phyloP scores from a whole-genome alignment of 2,888 invertebrate species.

The Harpalus rufipes region DNA sequence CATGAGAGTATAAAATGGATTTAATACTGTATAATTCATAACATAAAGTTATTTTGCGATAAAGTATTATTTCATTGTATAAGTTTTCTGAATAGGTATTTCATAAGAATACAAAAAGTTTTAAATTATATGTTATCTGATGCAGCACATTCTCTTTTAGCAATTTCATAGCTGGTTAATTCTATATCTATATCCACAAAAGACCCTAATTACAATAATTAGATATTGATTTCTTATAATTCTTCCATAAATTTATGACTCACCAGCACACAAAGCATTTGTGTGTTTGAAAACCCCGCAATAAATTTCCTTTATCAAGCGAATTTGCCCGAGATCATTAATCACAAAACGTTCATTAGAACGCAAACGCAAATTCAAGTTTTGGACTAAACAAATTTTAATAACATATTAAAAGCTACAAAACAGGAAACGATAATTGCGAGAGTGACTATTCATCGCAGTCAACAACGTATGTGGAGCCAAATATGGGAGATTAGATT shows the following conservation, averaged over 20 bases:
- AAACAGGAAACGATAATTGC: conserved; percentile 43
- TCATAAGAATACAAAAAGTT: no score
- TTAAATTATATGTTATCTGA: no score
- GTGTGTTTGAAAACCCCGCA: conserved; percentile 8
- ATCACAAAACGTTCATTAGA: conserved; percentile 36
- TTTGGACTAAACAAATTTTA: conserved; percentile 38
- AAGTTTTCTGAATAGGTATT: no score
- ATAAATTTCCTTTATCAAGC: conserved; percentile 23
- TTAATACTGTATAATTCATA: no score
- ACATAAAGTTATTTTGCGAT: no score
- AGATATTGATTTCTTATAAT: conserved; percentile 14
- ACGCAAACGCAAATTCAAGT: conserved; percentile 3
- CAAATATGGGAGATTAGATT: conserved; percentile 37
- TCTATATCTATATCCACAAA: background rate
- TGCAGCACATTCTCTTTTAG: no score
- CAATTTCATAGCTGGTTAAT: background rate
- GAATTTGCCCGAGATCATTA: conserved; percentile 1
- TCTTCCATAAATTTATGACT: background rate
- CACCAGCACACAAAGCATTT: background rate
- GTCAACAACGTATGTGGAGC: background rate
- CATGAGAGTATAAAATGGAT: no score
- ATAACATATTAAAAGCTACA: conserved; percentile 43
- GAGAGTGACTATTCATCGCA: conserved; percentile 22
- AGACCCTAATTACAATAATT: conserved; percentile 8
- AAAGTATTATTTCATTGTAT: no score